These are phyloP conservation scores for Pleuronectes platessa DNA, from an alignment of 2,113 vertebrate species.

Conservation along the genomic window DNA sequence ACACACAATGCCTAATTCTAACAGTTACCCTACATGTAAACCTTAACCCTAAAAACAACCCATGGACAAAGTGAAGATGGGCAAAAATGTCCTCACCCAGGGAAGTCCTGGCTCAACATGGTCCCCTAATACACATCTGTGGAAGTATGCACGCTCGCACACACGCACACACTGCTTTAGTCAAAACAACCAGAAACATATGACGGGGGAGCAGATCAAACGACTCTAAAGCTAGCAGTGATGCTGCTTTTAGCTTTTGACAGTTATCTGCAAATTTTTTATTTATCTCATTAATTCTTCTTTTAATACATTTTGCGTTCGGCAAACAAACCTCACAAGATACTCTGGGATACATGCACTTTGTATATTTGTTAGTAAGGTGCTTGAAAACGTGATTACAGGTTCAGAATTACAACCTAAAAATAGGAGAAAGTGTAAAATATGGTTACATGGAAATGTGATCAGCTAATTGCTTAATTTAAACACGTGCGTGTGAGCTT, in stretches of 20 bases:
- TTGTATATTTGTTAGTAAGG: constrained; percentile 35
- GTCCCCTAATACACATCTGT: not conserved
- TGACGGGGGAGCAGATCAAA: constrained; percentile 61
- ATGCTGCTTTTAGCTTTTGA: constrained; percentile 57
- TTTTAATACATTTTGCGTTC: constrained; percentile 35
- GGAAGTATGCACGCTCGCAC: not conserved
- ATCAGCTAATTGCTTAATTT: constrained; percentile 58
- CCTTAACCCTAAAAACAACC: no score
- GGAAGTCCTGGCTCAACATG: not conserved
- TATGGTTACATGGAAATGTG: constrained; percentile 41
- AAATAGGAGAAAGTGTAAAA: constrained; percentile 49
- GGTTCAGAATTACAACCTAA: constrained; percentile 5
- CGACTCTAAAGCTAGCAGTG: constrained; percentile 55
- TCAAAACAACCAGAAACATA: constrained; percentile 68
- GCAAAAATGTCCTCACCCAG: no score
- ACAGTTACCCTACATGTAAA: no score
- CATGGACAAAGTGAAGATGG: not conserved
- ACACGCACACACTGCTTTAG: constrained; percentile 30
- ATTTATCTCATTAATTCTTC: constrained; percentile 37
- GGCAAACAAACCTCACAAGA: constrained; percentile 39
- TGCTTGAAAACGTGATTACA: constrained; percentile 25
- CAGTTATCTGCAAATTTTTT: constrained; percentile 52
- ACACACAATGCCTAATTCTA: no score
- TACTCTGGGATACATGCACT: constrained; percentile 32
- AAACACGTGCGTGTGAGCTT: constrained; percentile 51